Evolutionary conservation across 2,113 vertebrate genomes (phyloP).

Genomic region (Syngnathoides biaculeatus): DNA sequence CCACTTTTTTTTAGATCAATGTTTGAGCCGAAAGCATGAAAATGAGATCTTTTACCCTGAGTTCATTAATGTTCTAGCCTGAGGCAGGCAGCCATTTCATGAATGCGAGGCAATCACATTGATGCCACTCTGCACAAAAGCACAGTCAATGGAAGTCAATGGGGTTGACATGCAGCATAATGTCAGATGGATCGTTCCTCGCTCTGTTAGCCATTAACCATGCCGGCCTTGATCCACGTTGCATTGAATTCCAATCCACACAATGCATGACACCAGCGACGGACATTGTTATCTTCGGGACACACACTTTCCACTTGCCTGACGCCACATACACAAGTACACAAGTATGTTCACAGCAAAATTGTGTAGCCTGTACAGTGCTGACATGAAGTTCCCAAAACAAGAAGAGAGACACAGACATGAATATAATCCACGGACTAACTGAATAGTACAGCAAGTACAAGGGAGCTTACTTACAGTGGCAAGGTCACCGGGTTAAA

Average conservation of each 20-base stretch:
- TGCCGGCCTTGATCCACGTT: conserved; percentile 34
- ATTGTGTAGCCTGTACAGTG: background rate
- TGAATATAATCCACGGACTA: conserved; percentile 19
- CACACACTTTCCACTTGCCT: conserved; percentile 10
- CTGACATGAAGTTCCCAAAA: conserved; percentile 16
- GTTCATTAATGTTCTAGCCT: conserved; percentile 35
- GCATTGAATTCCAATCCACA: conserved; percentile 54
- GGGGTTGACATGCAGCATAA: conserved; percentile 49
- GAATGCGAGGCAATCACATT: conserved; percentile 31
- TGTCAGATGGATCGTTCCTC: conserved; percentile 43
- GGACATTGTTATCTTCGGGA: conserved; percentile 29
- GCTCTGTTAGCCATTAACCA: conserved; percentile 53
- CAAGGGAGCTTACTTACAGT: conserved; percentile 66
- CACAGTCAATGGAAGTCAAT: conserved; percentile 52
- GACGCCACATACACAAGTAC: conserved; percentile 10
- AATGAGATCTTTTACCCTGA: conserved; percentile 31
- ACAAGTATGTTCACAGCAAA: conserved; percentile 10
- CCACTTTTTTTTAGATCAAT: conserved; percentile 30
- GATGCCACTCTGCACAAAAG: conserved; percentile 50
- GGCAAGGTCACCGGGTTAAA: conserved; percentile 55
- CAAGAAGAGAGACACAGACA: conserved; percentile 18
- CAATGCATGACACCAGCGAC: conserved; percentile 34
- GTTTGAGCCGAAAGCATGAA: conserved; percentile 27
- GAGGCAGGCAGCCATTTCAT: conserved; percentile 23
- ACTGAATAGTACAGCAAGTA: conserved; percentile 37